These are phyloP conservation scores for Ariopsis seemanni DNA, from an alignment of 2,113 vertebrate genomes.

Conservation along the genomic window DNA sequence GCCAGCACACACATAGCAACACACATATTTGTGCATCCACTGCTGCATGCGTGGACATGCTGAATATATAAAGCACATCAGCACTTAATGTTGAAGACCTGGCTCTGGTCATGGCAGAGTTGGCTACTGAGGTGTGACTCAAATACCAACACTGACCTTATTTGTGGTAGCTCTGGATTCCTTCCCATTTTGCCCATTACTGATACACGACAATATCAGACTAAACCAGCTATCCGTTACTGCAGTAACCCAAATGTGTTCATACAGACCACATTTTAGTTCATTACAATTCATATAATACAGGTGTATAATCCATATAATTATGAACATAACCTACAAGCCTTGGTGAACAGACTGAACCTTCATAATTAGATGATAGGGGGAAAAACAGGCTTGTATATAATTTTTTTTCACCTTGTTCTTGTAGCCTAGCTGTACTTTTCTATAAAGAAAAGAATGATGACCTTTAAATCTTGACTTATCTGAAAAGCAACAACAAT, in stretches of 20 bases:
- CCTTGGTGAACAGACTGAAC: background rate
- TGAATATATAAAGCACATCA: slow-evolving; percentile 17
- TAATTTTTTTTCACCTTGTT: background rate
- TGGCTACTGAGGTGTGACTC: slow-evolving; percentile 18
- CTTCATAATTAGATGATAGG: background rate
- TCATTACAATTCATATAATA: background rate
- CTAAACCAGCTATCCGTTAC: slow-evolving; percentile 10
- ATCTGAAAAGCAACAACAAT: background rate
- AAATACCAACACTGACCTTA: slow-evolving; percentile 20
- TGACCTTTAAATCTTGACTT: slow-evolving; percentile 5
- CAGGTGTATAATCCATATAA: background rate
- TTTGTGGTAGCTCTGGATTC: slow-evolving; percentile 14
- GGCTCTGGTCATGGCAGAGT: background rate
- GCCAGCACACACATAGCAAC: slow-evolving; percentile 11
- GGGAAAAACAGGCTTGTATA: too few relatives aligned
- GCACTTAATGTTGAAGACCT: background rate
- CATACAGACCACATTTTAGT: background rate
- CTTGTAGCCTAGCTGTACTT: background rate
- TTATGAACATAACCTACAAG: slow-evolving; percentile 1
- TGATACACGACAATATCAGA: slow-evolving; percentile 5
- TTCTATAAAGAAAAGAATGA: background rate
- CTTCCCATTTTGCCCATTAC: background rate
- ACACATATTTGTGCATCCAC: slow-evolving; percentile 22
- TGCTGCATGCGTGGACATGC: background rate
- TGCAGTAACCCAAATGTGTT: background rate